Conservation (phyloP, 2,113 vertebrate genomes). For the Ifrita kowaldi region DNA sequence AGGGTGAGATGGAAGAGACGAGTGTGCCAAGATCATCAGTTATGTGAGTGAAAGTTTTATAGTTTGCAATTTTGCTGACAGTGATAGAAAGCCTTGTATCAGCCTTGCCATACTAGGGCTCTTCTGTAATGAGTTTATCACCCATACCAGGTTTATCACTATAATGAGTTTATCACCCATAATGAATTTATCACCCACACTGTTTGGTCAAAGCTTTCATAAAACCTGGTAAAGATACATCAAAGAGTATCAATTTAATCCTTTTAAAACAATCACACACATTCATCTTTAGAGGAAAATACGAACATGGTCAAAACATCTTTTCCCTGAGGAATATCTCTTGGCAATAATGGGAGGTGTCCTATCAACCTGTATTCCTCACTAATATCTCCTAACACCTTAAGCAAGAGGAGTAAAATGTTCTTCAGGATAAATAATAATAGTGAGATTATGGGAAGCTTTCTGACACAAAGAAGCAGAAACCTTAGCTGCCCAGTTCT, state of each 20-base stretch:
- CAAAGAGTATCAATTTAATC: conserved; percentile 38
- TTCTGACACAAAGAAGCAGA: not conserved
- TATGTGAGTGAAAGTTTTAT: not conserved
- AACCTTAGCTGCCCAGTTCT: not conserved
- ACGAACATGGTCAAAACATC: not conserved
- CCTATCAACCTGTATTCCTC: not conserved
- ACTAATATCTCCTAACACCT: not conserved
- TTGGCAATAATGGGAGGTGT: not conserved
- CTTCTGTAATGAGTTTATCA: conserved; percentile 45
- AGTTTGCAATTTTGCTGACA: conserved; percentile 46
- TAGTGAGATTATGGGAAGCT: not conserved
- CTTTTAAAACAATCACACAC: conserved; percentile 35
- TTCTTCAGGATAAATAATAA: not conserved
- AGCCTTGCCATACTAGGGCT: not conserved
- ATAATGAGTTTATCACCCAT: conserved; percentile 32
- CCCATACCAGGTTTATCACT: conserved; percentile 28
- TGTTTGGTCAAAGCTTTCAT: conserved; percentile 53
- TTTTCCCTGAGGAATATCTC: not conserved
- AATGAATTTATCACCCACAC: conserved; percentile 48
- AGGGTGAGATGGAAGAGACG: not conserved
- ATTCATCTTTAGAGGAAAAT: conserved; percentile 42
- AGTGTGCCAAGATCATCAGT: conserved; percentile 13
- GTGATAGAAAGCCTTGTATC: conserved; percentile 34
- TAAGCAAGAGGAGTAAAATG: not conserved
- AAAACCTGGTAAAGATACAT: conserved; percentile 26